Evolutionary conservation across 1,140 invertebrate genomes (phyloP).

Genomic region (Drosophila teissieri): DNA sequence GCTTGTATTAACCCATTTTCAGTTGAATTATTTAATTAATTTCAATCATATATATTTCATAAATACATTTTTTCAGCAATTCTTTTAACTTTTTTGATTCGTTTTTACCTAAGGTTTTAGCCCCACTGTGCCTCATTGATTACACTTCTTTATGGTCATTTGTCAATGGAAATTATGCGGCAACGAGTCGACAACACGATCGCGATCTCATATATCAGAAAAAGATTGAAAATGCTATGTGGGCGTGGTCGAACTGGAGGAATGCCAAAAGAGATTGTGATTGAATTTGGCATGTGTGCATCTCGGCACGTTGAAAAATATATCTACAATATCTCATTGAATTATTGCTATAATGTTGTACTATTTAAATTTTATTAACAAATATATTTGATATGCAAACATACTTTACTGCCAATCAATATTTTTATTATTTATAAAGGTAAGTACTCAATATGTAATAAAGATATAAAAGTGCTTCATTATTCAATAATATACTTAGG

Average conservation of each 20-base stretch:
- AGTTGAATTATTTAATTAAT: too few relatives aligned
- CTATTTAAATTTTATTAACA: background rate
- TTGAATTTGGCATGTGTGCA: conserved; percentile 17
- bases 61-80: too few relatives aligned
- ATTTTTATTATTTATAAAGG: too few relatives aligned
- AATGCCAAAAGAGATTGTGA: conserved; percentile 28
- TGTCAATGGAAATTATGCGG: conserved; percentile 71
- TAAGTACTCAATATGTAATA: too few relatives aligned
- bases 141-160: conserved; percentile 58
- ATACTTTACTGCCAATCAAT: too few relatives aligned
- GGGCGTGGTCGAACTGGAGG: conserved; percentile 28
- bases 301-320: conserved; percentile 2
- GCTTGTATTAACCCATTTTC: too few relatives aligned
- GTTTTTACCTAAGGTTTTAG: too few relatives aligned
- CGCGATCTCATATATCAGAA: conserved; percentile 48
- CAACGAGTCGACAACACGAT: conserved; percentile 44
- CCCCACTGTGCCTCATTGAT: conserved; percentile 22
- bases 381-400: too few relatives aligned
- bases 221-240: conserved; percentile 28
- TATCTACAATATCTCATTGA: background rate
- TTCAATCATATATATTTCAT: too few relatives aligned
- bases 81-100: too few relatives aligned
- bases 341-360: background rate
- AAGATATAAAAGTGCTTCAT: too few relatives aligned
- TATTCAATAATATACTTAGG: too few relatives aligned